Evolutionary conservation across 1,140 invertebrate species (phyloP).

Genomic region (Apis florea): DNA sequence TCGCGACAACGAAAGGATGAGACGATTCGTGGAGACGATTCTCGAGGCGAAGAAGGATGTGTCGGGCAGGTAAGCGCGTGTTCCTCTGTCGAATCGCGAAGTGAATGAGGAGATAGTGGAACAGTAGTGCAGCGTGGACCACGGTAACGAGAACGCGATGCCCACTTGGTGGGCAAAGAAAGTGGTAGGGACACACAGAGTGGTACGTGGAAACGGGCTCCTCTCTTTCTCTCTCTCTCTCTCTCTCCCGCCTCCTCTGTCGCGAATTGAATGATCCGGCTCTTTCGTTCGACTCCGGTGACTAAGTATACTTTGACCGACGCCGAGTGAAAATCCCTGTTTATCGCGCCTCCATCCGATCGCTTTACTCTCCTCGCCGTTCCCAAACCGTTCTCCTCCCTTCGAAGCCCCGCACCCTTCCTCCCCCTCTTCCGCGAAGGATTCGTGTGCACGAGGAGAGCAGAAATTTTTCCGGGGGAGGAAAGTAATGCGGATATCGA

Average conservation of each 20-base stretch:
- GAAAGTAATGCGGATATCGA: no score
- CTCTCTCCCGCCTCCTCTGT: slow-evolving; percentile 35
- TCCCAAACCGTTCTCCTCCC: no score
- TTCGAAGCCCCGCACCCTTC: no score
- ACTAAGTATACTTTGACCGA: not conserved
- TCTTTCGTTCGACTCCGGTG: slow-evolving; percentile 9
- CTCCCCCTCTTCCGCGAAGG: no score
- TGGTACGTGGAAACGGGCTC: not conserved
- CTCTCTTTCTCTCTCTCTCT: no score
- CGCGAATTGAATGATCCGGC: slow-evolving; percentile 47
- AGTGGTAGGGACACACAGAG: slow-evolving; percentile 45
- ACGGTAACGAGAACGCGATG: slow-evolving; percentile 60
- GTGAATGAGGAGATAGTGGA: slow-evolving; percentile 68
- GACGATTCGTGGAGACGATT: not conserved
- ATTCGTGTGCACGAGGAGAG: no score
- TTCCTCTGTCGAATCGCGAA: slow-evolving; percentile 55
- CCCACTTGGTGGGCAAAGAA: slow-evolving; percentile 37
- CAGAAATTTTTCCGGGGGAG: no score
- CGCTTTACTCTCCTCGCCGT: not conserved
- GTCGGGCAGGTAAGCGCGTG: slow-evolving; percentile 5
- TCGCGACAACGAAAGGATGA: slow-evolving; percentile 5
- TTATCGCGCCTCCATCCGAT: not conserved
- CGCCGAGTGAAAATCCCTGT: not conserved
- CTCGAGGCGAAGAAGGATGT: no score
- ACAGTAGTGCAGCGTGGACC: slow-evolving; percentile 71